Evolutionary conservation across 2,797 vertebrate genomes (phyloP).

Genomic region (Molothrus aeneus): DNA sequence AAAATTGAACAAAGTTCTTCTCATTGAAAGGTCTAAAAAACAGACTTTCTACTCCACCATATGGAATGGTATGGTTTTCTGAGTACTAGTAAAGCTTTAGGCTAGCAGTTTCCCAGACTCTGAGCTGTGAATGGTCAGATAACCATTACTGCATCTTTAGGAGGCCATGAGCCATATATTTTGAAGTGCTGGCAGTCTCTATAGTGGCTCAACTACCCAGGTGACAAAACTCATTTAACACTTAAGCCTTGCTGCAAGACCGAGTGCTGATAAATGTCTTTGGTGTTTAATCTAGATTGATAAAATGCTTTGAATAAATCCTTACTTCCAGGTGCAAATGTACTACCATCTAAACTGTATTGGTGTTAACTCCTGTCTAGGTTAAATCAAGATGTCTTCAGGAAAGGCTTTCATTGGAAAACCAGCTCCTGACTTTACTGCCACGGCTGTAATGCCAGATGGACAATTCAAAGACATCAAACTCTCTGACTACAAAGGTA

Average conservation of each 20-base stretch:
- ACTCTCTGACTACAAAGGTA: slow-evolving; percentile 93
- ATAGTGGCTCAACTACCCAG: neutral
- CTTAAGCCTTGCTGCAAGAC: neutral
- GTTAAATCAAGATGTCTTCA: slow-evolving; percentile 87
- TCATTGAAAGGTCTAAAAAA: neutral
- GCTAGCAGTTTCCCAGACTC: neutral
- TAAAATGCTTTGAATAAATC: neutral
- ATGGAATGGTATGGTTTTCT: neutral
- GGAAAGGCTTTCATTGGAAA: slow-evolving; percentile 93
- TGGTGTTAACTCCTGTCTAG: slow-evolving; percentile 14
- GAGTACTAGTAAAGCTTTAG: neutral
- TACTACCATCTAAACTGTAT: neutral
- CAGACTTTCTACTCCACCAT: neutral
- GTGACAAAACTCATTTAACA: neutral
- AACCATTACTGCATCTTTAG: neutral
- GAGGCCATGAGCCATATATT: neutral
- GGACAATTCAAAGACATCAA: slow-evolving; percentile 91
- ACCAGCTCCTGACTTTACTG: slow-evolving; percentile 90
- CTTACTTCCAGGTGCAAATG: neutral
- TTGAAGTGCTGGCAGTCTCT: neutral
- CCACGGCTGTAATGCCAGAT: slow-evolving; percentile 95
- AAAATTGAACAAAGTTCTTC: neutral
- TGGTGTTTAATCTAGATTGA: neutral
- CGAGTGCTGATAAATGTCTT: neutral
- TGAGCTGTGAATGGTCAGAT: neutral